Evolutionary conservation across 2,888 invertebrate species (phyloP).

Genomic region (Epinotia brunnichana): DNA sequence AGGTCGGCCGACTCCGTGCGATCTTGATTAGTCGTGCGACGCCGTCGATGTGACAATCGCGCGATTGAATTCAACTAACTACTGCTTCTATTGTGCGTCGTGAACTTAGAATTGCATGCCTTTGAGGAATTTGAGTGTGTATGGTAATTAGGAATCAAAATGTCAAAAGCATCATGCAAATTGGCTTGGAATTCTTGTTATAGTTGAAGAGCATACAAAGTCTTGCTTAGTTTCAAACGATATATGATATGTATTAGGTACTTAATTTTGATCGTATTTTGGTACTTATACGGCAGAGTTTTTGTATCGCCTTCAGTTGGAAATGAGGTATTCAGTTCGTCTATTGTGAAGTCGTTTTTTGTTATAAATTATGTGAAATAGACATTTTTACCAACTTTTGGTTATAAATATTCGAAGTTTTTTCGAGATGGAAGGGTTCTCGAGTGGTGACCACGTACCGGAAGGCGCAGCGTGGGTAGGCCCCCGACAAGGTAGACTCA

Average conservation of each 20-base stretch:
- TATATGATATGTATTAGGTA: background rate
- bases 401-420: too few species aligned
- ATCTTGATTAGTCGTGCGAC: slow-evolving; percentile 67
- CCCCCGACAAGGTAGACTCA: too few species aligned
- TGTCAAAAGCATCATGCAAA: slow-evolving; percentile 9
- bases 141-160: slow-evolving; percentile 17
- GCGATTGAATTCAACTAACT: slow-evolving; percentile 49
- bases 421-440: too few species aligned
- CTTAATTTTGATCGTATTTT: background rate
- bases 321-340: too few species aligned
- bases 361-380: too few species aligned
- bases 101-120: slow-evolving; percentile 12
- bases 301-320: background rate
- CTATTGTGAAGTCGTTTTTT: too few species aligned
- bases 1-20: slow-evolving; percentile 63
- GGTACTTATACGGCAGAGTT: background rate
- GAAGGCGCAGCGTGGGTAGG: too few species aligned
- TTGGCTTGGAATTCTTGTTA: background rate
- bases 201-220: background rate
- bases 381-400: too few species aligned
- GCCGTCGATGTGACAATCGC: slow-evolving; percentile 50
- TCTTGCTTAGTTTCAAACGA: background rate
- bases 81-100: slow-evolving; percentile 16
- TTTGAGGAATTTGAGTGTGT: slow-evolving; percentile 19
- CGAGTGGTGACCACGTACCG: too few species aligned